Evolutionary conservation across 2,113 vertebrate species (phyloP), one percentile per base, ranked within the genome.

Genomic region (Zosterops borbonicus): DNA sequence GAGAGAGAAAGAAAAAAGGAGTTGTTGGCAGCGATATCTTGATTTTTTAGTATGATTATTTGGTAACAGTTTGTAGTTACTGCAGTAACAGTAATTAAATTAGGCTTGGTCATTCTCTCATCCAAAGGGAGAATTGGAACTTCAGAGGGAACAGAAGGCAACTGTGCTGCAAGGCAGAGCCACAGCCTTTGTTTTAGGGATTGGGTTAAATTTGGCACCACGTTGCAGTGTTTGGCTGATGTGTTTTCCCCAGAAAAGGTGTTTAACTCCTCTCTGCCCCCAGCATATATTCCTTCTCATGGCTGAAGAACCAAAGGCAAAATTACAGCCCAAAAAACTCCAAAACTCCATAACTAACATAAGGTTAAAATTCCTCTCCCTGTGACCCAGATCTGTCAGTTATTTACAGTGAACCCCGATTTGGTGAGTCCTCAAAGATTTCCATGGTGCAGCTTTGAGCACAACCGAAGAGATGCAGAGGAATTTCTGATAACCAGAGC

Each of bases 11-110:
- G 2, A 12, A 46, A n/a, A 39, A 50, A 52, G 3, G 65, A 85
- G 27, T 65, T 58, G 55, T 70, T 87, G 83, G 83, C 85, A 94
- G 71, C 15, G 25, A 86, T 96, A 90, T 76, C 70, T 84, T 77
- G 71, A 92, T 23, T 55, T 55, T 78, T 96, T 92, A 78, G 22
- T 64, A 64, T 2, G 14, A 89, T 77, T 79, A 93, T 94, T 84
- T 20, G 58, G 31, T 96, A 89, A 84, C 31, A 94, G 76, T 83
- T 70, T 78, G 74, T 63, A 94, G 94, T 92, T 87, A 80, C 70
- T 93, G 41, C 81, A 91, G 89, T 93, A 84, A 95, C 84, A 93
- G 68, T 49, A 83, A 92, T 90, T 92, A 86, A 94, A 89, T 96
- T 94, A 91, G 83, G 25, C 64, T 84, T 83, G 67, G 50, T 90